Conservation (phyloP, 2,797 vertebrate species). For the Calcarius lapponicus region DNA sequence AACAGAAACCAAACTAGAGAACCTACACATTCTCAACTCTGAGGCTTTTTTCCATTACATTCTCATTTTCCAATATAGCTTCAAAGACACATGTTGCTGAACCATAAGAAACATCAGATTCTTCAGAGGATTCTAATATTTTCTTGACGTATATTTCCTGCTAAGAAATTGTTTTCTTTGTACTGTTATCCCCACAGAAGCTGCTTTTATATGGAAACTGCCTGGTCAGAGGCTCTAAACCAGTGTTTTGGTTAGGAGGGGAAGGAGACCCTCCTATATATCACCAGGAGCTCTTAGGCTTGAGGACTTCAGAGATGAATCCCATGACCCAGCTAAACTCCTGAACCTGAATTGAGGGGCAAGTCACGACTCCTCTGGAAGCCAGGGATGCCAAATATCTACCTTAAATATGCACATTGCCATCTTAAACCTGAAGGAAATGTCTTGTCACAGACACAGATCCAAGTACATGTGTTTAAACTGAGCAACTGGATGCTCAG, state of each 20-base stretch:
- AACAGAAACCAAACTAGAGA: neutral
- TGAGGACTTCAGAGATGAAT: neutral
- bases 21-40: neutral
- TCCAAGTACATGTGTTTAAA: neutral
- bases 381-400: neutral
- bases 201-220: neutral
- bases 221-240: neutral
- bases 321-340: neutral
- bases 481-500: neutral
- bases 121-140: neutral
- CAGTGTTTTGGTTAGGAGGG: neutral
- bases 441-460: accelerated
- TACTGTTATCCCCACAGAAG: neutral
- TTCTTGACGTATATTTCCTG: neutral
- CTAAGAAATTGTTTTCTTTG: neutral
- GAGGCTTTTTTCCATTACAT: neutral
- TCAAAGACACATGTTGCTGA: neutral
- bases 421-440: neutral
- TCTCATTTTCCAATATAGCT: neutral
- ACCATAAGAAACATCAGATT: neutral
- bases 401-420: neutral
- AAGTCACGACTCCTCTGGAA: neutral
- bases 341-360: neutral
- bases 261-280: neutral
- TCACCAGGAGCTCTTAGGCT: neutral